phyloP scores from a whole-genome alignment of 2,113 vertebrate species.

The Eleginops maclovinus region DNA sequence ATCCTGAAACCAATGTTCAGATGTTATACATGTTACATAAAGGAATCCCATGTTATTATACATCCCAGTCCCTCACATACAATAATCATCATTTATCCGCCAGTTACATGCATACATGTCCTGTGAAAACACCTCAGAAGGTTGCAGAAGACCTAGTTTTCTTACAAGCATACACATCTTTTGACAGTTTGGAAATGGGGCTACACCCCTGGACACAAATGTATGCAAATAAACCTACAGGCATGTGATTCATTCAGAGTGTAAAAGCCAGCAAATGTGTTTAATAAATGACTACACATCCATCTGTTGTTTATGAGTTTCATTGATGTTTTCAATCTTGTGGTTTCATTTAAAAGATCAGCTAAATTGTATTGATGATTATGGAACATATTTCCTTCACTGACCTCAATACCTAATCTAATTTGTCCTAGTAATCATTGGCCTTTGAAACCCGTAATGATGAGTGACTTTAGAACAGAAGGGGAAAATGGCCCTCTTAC shows the following conservation, averaged over 20 bases:
- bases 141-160: not conserved
- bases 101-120: constrained; percentile 6
- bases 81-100: constrained; percentile 8
- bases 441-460: constrained; percentile 11
- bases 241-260: constrained; percentile 1
- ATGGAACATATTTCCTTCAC: too few species aligned
- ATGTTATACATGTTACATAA: too few species aligned
- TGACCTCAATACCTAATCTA: too few species aligned
- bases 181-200: constrained; percentile 5
- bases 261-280: not conserved
- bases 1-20: too few species aligned
- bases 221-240: not conserved
- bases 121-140: not conserved
- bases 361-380: too few species aligned
- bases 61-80: not conserved
- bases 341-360: not conserved
- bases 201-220: not conserved
- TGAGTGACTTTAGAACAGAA: too few species aligned
- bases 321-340: constrained; percentile 12
- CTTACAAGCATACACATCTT: not conserved
- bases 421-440: constrained; percentile 20
- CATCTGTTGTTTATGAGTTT: not conserved
- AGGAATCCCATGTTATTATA: constrained; percentile 18
- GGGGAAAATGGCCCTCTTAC: not conserved
- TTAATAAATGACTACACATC: not conserved